A percentile compares a stretch with the other conserved stretches of the same genome.
Conservation (phyloP, 2,888 invertebrate genomes). For the Drosophila falleni region DNA sequence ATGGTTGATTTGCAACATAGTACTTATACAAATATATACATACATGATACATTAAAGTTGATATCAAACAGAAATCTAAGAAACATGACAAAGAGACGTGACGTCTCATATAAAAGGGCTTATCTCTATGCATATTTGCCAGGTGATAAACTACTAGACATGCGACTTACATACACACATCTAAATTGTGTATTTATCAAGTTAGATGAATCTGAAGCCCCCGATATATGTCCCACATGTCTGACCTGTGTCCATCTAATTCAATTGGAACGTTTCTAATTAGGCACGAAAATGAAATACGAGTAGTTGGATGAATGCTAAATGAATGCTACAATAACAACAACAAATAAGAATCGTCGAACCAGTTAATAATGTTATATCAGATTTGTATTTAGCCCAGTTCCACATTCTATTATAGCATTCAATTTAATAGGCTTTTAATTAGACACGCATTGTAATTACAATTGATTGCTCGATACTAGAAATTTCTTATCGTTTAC, state of each 20-base stretch:
- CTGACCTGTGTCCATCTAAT: constrained; percentile 37
- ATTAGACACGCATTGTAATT: constrained; percentile 43
- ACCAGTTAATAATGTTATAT: constrained; percentile 25
- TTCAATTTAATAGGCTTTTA: constrained; percentile 29
- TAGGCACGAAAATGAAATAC: constrained; percentile 44
- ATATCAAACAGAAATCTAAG: constrained; percentile 22
- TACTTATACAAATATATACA: constrained; percentile 18
- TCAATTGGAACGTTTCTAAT: constrained; percentile 58
- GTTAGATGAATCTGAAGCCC: constrained; percentile 8
- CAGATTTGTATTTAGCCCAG: background rate
- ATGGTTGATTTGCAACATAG: constrained; percentile 26
- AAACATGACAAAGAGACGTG: constrained; percentile 8
- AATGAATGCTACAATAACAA: constrained; percentile 3
- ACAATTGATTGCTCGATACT: background rate
- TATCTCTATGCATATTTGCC: constrained; percentile 26
- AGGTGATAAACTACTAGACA: constrained; percentile 15
- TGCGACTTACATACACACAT: background rate
- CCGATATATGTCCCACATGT: background rate
- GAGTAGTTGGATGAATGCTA: constrained; percentile 8
- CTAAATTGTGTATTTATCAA: constrained; percentile 10
- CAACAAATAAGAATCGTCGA: constrained; percentile 8
- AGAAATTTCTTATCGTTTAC: background rate
- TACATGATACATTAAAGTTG: constrained; percentile 19
- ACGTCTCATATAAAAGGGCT: constrained; percentile 21
- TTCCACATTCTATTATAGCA: background rate